A percentile compares a stretch with the other conserved stretches of the same genome.
Conservation (phyloP, 2,888 invertebrate species). For the Cephus rjabovi region DNA sequence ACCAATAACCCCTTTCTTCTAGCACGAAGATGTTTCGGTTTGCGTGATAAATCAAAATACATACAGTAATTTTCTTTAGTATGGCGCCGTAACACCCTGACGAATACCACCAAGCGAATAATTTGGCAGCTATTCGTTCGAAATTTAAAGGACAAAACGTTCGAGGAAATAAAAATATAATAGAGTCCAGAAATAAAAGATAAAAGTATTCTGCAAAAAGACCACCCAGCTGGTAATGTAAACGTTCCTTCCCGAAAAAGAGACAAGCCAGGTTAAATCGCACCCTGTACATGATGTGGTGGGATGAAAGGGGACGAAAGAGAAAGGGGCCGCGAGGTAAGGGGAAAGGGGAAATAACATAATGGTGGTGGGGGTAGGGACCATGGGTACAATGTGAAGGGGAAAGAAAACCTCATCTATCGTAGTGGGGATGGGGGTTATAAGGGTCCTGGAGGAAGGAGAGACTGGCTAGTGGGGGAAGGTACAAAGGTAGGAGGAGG, state of each 20-base stretch:
- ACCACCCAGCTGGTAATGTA: constrained; percentile 12
- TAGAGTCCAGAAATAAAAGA: background rate
- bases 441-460: constrained; percentile 7
- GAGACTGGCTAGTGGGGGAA: background rate
- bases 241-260: constrained; percentile 25
- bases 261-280: constrained; percentile 25
- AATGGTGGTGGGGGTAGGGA: constrained; percentile 20
- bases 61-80: background rate
- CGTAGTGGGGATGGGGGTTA: background rate
- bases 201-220: background rate
- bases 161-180: background rate
- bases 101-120: background rate
- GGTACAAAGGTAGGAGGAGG: background rate
- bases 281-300: constrained; percentile 1
- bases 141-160: background rate
- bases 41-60: background rate
- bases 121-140: background rate
- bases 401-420: constrained; percentile 26
- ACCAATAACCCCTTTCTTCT: constrained; percentile 6
- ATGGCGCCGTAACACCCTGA: background rate
- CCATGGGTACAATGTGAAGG: background rate
- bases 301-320: constrained; percentile 5
- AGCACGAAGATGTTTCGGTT: background rate
- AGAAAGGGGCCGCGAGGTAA: constrained; percentile 10
- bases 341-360: constrained; percentile 9